Evolutionary conservation across 2,888 invertebrate genomes (phyloP).

Genomic region (Plagiodera versicolora): DNA sequence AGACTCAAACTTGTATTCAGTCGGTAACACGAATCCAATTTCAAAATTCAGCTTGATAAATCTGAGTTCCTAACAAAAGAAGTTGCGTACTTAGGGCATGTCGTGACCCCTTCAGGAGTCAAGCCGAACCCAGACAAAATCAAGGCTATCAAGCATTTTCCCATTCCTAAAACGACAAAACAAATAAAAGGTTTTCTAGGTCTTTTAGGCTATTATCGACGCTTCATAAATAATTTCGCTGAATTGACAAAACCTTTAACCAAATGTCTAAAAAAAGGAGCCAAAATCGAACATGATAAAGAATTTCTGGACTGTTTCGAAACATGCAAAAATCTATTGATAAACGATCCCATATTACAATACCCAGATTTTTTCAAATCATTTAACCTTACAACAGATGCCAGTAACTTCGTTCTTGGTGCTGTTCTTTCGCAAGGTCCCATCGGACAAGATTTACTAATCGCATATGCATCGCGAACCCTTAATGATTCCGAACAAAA

Average conservation of each 20-base stretch:
- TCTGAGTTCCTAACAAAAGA: conserved; percentile 25
- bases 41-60: conserved; percentile 28
- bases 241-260: conserved; percentile 30
- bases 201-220: conserved; percentile 30
- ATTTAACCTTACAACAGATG: conserved; percentile 36
- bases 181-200: conserved; percentile 33
- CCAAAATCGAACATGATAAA: conserved; percentile 19
- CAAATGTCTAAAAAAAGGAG: conserved; percentile 24
- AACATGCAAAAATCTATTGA: conserved; percentile 29
- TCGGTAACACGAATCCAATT: conserved; percentile 7
- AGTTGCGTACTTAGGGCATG: conserved; percentile 25
- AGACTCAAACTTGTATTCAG: conserved; percentile 13
- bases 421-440: conserved; percentile 33
- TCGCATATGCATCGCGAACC: conserved; percentile 29
- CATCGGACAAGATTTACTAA: conserved; percentile 27
- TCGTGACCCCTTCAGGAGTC: conserved; percentile 20
- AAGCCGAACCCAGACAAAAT: conserved; percentile 33
- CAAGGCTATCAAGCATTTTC: conserved; percentile 25
- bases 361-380: conserved; percentile 36
- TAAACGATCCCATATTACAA: conserved; percentile 29
- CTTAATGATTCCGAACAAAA: conserved; percentile 20
- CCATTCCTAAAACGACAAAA: conserved; percentile 30
- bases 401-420: conserved; percentile 31
- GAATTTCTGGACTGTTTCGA: conserved; percentile 24
- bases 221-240: conserved; percentile 29